Evolutionary conservation across 2,888 invertebrate species (phyloP).

Genomic region (Escarpia spicata): DNA sequence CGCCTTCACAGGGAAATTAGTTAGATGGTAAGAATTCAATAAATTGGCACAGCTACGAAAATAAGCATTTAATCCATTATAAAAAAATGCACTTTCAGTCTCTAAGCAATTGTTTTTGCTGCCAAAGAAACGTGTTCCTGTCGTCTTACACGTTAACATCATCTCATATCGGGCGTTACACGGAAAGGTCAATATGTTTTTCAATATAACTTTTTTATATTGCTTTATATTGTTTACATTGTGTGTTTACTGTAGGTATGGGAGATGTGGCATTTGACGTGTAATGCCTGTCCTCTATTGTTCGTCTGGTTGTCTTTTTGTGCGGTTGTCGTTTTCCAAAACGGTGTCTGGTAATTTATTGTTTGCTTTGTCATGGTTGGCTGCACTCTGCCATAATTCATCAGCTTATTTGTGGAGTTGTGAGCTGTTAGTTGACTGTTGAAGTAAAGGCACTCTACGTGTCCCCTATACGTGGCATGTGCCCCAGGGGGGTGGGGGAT

Average conservation of each 20-base stretch:
- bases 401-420: neutral
- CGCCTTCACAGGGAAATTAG: neutral
- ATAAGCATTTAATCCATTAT: too few relatives aligned
- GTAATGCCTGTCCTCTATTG: neutral
- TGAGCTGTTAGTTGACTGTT: neutral
- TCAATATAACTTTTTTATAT: neutral
- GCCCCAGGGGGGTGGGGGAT: neutral
- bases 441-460: neutral
- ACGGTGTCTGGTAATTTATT: neutral
- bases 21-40: neutral
- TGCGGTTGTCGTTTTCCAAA: neutral
- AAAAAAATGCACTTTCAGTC: neutral
- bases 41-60: neutral
- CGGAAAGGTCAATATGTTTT: neutral
- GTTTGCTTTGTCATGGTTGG: neutral
- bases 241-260: neutral
- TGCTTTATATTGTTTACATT: neutral
- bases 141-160: neutral
- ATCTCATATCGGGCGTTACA: neutral
- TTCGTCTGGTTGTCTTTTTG: neutral
- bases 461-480: too few relatives aligned
- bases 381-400: neutral
- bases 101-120: neutral
- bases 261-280: neutral
- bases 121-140: neutral